phyloP scores from a whole-genome alignment of 2,888 invertebrate species.

The Xanthia togata region DNA sequence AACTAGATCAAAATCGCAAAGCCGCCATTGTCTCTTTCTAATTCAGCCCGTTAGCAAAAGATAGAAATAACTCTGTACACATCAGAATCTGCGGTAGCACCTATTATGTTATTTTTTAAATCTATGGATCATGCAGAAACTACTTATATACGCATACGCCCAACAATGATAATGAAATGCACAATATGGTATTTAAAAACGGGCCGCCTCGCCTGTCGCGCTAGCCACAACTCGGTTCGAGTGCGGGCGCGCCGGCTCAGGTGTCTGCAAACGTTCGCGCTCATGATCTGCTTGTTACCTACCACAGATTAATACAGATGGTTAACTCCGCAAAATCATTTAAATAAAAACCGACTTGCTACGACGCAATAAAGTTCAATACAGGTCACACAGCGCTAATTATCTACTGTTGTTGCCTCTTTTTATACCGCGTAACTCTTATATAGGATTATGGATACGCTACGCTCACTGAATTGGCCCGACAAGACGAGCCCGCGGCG shows the following conservation, averaged over 20 bases:
- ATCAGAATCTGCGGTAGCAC: background rate
- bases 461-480: no score
- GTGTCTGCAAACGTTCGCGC: conserved; percentile 66
- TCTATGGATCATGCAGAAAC: conserved; percentile 9
- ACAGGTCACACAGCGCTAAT: no score
- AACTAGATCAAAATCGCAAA: background rate
- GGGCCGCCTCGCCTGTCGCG: conserved; percentile 36
- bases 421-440: no score
- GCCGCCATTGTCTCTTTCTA: no score
- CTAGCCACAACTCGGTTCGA: conserved; percentile 71
- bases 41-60: background rate
- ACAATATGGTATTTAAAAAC: conserved; percentile 11
- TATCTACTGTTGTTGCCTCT: no score
- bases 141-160: background rate
- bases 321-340: no score
- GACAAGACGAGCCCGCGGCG: no score
- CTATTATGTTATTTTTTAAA: background rate
- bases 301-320: background rate
- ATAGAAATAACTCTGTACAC: background rate
- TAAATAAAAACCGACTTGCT: no score
- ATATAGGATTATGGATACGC: no score
- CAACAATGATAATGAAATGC: conserved; percentile 31
- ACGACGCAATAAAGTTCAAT: no score
- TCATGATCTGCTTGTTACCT: conserved; percentile 36
- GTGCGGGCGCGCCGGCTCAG: conserved; percentile 67